Base-by-base conservation (phyloP, 2,888 invertebrate genomes). In the Tachystola acroxantha region DNA sequence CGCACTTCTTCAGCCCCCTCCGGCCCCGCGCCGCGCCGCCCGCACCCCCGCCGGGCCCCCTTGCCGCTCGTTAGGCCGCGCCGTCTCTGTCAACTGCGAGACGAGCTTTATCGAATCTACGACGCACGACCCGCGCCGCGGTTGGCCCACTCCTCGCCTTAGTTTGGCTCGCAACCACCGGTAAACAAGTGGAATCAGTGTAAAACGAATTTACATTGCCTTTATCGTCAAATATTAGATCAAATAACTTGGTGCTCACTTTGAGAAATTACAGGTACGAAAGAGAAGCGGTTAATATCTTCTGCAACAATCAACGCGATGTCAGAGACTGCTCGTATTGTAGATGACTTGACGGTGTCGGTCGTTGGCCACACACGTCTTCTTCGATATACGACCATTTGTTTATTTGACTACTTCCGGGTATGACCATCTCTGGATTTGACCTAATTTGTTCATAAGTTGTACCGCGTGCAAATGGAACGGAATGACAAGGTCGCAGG, bases 91-190 rank as follows among this genome's bases (percentile, higher is more conserved):
- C 84, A 84, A 84, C 84, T 82, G 76, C 61, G 80, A 78, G 80
- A 75, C 79, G 79, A 77, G 84, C 84, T 81, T 84, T 85, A 86
- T 86, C 85, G 77, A 85, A 85, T 85, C 84, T 84, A 82, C 84
- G 84, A 85, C 82, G 84, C 82, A 84, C 82, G 84, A 80, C 64
- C 75, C 79, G 68, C 35, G 75, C 70, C 78, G 80, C 76, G 77
- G 80, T 80, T 65, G 81, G 75, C 75, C 76, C 79, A 71, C 76
- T 76, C 81, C 74, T 76, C 74, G 72, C 74, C 77, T 68, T 66
- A 79, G 79, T 78, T 77, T 67, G 73, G 69, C 73, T 75, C 71
- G 60, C 67, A 68, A 82, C 85, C 84, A 61, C 81, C 65, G 72
- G 81, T 77, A 82, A 82, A 84, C 81, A 84, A 74, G 76, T 73